Base-by-base conservation (phyloP, 2,888 invertebrate genomes). In the Tetranychus truncatus region DNA sequence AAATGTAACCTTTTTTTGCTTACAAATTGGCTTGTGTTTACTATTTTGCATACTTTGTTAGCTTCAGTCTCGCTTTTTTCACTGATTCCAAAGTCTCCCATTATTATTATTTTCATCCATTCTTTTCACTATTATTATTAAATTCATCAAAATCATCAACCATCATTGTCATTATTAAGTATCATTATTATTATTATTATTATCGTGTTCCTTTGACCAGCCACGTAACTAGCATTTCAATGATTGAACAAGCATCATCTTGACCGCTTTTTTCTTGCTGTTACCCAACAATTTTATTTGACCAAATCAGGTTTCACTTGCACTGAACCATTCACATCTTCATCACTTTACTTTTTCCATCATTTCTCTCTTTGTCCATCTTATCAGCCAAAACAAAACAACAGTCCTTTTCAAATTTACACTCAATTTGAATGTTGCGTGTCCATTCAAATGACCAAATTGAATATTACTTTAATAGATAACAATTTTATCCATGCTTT, bases 291-390 rank as follows among this genome's bases (percentile, higher is more conserved):
- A 55, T 55, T 34, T 55, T 55, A 55, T 55, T 55, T 55, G 55
- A 55, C 55, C 55, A 55, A 55, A 55, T 55, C 55, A 55, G 55
- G 55, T 55, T 55, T 55, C 55, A 55, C 55, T 55, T 55, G 55
- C 55, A 55, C 55, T 55, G 55, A 55, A 55, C 55, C 55, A 55
- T 55, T 55, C 55, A 55, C 55, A 55, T 55, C 55, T 15, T 55
- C 55, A 15, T 55, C 55, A 55, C 55, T 15, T 55, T 55, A 1
- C 15, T 55, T 55, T 55, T 55, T 55, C 9, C 9, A 55, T 55
- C 9, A 15, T 55, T 55, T 15, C 15, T 9, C 15, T 3, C 55
- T 15, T 55, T 55, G 55, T 55, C 55, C 11, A 15, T 55, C 9
- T 15, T 55, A 9, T 55, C 1, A 9, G 15, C 2, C 55, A 55